Percentiles rank a stretch among this genome's conserved stretches.
Evolutionary conservation across 1,140 invertebrate species (phyloP).

Genomic region (Xylocopa sonorina): DNA sequence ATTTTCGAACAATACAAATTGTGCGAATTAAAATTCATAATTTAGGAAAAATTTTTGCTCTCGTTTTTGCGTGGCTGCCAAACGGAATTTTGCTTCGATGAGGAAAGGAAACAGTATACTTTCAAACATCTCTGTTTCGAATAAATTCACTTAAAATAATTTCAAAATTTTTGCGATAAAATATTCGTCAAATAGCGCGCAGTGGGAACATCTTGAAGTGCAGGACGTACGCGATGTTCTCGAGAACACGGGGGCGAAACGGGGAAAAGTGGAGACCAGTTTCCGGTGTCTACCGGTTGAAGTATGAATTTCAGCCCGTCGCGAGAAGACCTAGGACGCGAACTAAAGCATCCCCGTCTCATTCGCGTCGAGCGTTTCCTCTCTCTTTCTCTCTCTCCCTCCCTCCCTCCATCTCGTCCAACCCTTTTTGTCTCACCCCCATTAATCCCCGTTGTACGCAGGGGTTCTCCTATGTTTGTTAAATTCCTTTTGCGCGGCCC

Average conservation of each 20-base stretch:
- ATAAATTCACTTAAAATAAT: too few species aligned
- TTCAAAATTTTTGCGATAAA: constrained; percentile 3
- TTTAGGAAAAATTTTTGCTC: too few species aligned
- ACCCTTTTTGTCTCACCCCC: too few species aligned
- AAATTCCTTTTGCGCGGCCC: constrained; percentile 54
- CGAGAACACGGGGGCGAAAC: not conserved
- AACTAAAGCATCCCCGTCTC: constrained; percentile 38
- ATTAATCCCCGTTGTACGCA: constrained; percentile 16
- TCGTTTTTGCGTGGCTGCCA: too few species aligned
- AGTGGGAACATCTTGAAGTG: not conserved
- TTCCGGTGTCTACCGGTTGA: constrained; percentile 9
- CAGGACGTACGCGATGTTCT: not conserved
- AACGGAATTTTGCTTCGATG: too few species aligned
- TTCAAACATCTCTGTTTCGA: too few species aligned
- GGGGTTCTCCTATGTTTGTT: constrained; percentile 56
- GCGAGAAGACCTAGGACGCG: constrained; percentile 41
- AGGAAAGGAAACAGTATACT: too few species aligned
- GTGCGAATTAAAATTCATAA: too few species aligned
- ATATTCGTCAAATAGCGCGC: not conserved
- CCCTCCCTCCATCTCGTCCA: not conserved
- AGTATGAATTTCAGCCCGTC: constrained; percentile 42
- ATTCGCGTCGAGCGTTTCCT: not conserved
- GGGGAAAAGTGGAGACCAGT: not conserved
- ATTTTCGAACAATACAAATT: too few species aligned
- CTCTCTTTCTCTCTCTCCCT: not conserved